phyloP scores from a whole-genome alignment of 2,888 invertebrate genomes.

The Cynaeus angustus region DNA sequence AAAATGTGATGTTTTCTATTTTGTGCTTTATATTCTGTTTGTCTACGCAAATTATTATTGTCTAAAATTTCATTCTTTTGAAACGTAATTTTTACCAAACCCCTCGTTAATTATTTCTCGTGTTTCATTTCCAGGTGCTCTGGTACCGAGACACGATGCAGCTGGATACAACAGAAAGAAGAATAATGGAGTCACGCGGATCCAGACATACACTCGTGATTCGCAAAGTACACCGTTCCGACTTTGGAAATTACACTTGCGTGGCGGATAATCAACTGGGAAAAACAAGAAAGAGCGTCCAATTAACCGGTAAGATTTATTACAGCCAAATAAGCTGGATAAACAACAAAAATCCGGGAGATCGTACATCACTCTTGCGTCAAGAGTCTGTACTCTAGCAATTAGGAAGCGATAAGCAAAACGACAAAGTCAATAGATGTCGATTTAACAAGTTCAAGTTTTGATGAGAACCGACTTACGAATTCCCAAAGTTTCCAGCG shows the following conservation, averaged over 20 bases:
- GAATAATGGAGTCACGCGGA: conserved; percentile 80
- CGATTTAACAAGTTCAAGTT: conserved; percentile 32
- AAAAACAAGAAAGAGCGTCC: conserved; percentile 78
- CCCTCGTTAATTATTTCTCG: conserved; percentile 26
- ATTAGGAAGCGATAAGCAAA: conserved; percentile 20
- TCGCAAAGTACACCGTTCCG: conserved; percentile 79
- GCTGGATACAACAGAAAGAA: conserved; percentile 79
- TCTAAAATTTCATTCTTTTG: background rate
- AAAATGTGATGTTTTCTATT: background rate
- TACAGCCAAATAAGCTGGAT: conserved; percentile 45
- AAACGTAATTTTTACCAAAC: conserved; percentile 1
- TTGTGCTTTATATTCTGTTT: background rate
- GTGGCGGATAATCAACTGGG: conserved; percentile 81
- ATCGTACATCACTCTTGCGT: conserved; percentile 41
- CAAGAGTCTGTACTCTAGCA: too few relatives aligned
- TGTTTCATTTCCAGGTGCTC: conserved; percentile 73
- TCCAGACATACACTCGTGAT: conserved; percentile 80
- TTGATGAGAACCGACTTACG: background rate
- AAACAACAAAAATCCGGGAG: conserved; percentile 54
- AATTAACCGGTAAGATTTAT: conserved; percentile 76
- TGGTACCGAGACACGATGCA: conserved; percentile 82
- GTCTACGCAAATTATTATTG: background rate
- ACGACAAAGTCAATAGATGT: conserved; percentile 38
- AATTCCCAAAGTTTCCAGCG: conserved; percentile 6
- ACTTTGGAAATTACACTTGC: conserved; percentile 83